A percentile compares a stretch with the other conserved stretches of the same genome.
Evolutionary conservation across 2,797 vertebrate genomes (phyloP).

Genomic region (Arremon brunneinucha): DNA sequence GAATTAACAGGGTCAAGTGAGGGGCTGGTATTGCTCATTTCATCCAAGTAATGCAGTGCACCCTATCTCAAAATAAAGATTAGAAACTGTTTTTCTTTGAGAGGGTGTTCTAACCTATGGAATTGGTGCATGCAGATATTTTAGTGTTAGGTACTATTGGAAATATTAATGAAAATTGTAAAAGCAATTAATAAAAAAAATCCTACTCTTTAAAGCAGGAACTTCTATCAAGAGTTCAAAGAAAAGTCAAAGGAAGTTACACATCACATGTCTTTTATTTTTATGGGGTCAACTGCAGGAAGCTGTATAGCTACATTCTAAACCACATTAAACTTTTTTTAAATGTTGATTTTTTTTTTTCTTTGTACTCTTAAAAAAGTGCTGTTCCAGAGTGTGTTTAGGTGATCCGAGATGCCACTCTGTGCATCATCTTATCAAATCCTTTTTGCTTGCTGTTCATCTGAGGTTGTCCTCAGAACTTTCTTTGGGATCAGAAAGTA

Average conservation of each 20-base stretch:
- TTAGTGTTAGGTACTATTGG: not conserved
- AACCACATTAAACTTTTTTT: not conserved
- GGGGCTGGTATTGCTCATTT: not conserved
- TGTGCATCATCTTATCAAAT: not conserved
- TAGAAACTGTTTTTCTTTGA: not conserved
- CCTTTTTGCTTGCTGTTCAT: not conserved
- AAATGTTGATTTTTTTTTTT: not conserved
- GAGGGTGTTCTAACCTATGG: not conserved
- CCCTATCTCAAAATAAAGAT: not conserved
- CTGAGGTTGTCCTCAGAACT: not conserved
- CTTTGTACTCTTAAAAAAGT: not conserved
- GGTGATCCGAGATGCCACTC: not conserved
- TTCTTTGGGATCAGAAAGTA: not conserved
- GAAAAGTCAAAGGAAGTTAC: slow-evolving; percentile 33
- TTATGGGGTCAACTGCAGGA: slow-evolving; percentile 29
- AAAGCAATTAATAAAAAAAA: not conserved
- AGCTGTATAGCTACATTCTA: not conserved
- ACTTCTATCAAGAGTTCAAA: slow-evolving; percentile 38
- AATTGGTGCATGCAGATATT: not conserved
- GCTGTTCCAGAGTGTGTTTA: not conserved
- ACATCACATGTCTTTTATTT: slow-evolving; percentile 39
- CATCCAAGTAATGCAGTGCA: not conserved
- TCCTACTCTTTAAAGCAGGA: not conserved
- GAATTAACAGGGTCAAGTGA: not conserved
- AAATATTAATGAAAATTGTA: not conserved